Evolutionary conservation across 2,888 invertebrate genomes (phyloP), one percentile per base, ranked within the genome.

Genomic region (Chalcis sispes): DNA sequence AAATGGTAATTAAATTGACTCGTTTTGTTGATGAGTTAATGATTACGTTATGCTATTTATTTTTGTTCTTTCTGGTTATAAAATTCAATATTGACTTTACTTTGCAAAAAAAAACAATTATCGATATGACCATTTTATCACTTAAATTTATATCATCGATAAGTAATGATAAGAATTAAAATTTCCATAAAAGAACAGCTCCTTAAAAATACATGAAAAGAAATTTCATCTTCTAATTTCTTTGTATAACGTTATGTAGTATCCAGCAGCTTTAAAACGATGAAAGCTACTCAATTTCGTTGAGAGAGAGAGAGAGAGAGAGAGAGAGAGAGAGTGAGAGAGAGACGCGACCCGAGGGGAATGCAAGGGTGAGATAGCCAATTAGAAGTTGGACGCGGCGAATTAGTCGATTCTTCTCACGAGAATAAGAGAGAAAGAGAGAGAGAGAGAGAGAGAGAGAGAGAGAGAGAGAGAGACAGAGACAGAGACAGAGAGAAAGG

Each of bases 331-430:
- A 29, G 32, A 29, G 56, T 20, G 50, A 10, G 29, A 15, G 5
- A 23, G 48, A 23, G 59, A 50, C 64, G 27, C 15, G 50, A 66
- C 50, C 8, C 5, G 8, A 32, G 8, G 32, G 5, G 32, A 8
- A 3, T 32, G 32, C 32, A 52, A 27, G 42, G 46, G 54, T 48
- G 52, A 77, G 80, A 78, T 83, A 83, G 84, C 83, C 84, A 86
- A 86, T 85, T 86, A 85, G 82, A 83, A 85, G 84, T 85, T 85
- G 81, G 82, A 83, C 83, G 83, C 82, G 82, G 83, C 82, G 84
- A 84, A 85, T 85, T 84, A 82, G 83, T 82, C 84, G 84, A 83
- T 84, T 32, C 46, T 80, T 83, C 83, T 84, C 29, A 40, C 80
- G 29, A 13, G 27, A n/a, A n/a, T n/a, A n/a, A 54, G 25, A 25